Conservation (phyloP, 2,113 vertebrate genomes). For the Eudorcas thomsonii region DNA sequence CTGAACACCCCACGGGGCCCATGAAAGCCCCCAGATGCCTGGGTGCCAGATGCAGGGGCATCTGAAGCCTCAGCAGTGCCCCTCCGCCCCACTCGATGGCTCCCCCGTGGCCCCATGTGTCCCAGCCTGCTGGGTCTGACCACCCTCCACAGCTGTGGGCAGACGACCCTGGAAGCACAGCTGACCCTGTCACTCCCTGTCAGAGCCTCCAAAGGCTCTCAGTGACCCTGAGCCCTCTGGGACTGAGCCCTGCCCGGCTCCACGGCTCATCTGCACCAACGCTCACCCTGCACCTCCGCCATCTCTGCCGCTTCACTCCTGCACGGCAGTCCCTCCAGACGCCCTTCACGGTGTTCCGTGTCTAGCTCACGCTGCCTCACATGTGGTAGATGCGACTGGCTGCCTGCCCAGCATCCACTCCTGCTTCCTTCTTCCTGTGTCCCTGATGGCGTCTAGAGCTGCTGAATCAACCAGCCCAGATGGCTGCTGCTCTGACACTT, state of each 20-base stretch:
- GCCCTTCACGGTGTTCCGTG: not conserved
- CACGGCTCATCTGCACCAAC: accelerated
- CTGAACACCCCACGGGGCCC: accelerated
- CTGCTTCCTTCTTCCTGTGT: not conserved
- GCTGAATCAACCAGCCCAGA: not conserved
- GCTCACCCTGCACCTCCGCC: not conserved
- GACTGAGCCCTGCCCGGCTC: not conserved
- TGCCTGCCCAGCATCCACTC: not conserved
- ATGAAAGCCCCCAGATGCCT: accelerated
- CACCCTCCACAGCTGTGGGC: not conserved
- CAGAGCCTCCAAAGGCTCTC: not conserved
- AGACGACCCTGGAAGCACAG: not conserved
- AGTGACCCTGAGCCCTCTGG: not conserved
- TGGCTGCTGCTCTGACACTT: not conserved
- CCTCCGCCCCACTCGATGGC: not conserved
- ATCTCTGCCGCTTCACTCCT: not conserved
- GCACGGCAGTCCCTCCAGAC: not conserved
- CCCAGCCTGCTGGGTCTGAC: not conserved
- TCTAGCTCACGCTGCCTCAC: not conserved
- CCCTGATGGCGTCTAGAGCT: not conserved
- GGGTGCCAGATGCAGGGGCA: not conserved
- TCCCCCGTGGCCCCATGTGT: not conserved
- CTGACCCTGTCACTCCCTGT: not conserved
- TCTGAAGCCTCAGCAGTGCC: not conserved
- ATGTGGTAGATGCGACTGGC: not conserved